A percentile compares a stretch with the other conserved stretches of the same genome.
phyloP scores from a whole-genome alignment of 2,888 invertebrate species.

The Hirtodrosophila confusa region DNA sequence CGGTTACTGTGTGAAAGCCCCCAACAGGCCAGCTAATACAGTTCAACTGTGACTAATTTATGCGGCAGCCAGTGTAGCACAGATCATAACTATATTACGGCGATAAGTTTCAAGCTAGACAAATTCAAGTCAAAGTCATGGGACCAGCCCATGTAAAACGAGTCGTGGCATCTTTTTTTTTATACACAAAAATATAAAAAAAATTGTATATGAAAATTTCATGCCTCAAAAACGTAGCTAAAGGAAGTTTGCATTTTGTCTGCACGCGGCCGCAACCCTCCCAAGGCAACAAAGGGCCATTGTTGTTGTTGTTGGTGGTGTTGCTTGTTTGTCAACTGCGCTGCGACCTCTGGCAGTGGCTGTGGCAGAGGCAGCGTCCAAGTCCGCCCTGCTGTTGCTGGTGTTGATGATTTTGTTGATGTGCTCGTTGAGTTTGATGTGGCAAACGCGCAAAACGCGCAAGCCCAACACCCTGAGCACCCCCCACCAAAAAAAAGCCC shows the following conservation, averaged over 20 bases:
- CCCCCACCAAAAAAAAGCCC: constrained; percentile 7
- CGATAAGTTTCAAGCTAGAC: constrained; percentile 67
- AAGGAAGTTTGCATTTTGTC: constrained; percentile 75
- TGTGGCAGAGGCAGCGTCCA: constrained; percentile 21
- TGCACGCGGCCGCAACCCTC: constrained; percentile 66
- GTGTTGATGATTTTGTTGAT: constrained; percentile 77
- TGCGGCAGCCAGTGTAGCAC: constrained; percentile 60
- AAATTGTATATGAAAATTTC: constrained; percentile 47
- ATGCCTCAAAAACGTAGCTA: constrained; percentile 44
- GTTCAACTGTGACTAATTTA: constrained; percentile 66
- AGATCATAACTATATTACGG: constrained; percentile 69
- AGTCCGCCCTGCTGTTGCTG: constrained; percentile 49
- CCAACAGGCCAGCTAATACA: constrained; percentile 31
- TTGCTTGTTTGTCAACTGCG: constrained; percentile 83
- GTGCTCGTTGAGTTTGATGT: constrained; percentile 76
- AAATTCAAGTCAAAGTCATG: constrained; percentile 66
- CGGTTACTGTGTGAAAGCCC: constrained; percentile 34
- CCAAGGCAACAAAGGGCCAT: constrained; percentile 13
- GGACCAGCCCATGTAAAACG: constrained; percentile 51
- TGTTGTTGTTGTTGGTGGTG: constrained; percentile 76
- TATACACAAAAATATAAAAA: constrained; percentile 3
- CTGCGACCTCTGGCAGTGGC: constrained; percentile 50
- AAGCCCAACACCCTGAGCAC: background rate
- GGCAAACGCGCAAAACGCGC: constrained; percentile 19
- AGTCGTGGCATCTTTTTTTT: constrained; percentile 25